Base-by-base conservation (phyloP, 2,113 vertebrate genomes). In the Physeter macrocephalus region DNA sequence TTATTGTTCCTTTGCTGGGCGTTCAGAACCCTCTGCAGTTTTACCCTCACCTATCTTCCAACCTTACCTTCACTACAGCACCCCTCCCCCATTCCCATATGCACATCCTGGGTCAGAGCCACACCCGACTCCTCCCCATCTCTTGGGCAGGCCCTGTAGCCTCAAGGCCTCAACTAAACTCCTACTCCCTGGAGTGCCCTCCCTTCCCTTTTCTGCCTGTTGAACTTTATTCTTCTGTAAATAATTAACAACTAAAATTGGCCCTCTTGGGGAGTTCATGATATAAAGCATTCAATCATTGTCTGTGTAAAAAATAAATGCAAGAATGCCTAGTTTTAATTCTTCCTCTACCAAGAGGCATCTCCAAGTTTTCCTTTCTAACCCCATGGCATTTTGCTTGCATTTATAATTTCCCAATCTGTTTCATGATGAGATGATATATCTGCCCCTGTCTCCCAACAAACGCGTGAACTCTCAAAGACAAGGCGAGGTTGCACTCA, bases 161-260 rank as follows among this genome's bases (percentile, higher is more conserved):
- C n/a, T 39, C n/a, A 54, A 92, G 39, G 20, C 54, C 39, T 93
- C 74, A 1, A 13, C 25, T 77, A 81, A 84, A 14, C 72, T 52
- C 39, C 46, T 90, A 11, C 15, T 71, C 43, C 61, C 75, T 81
- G 18, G 14, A 87, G 41, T 92, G 31, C 54, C 43, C 49, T 84
- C 54, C 39, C 78, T 80, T 85, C 64, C 25, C 23, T 85, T 83
- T 80, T 71, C 66, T 81, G 9, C 49, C 41, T 92, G 25, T 46
- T 90, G 54, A 95, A 95, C 43, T 78, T 93, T 94, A 81, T 90
- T 96, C 82, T 94, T 93, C 54, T 77, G 39, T 87, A 97, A 96
- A 94, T 90, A 92, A 90, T 92, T 74, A 75, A 81, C 75, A 88
- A 43, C 64, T 67, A n/a, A 95, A 87, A 88, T 29, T 82, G 92